These are phyloP conservation scores for Hydropsyche betteni DNA, from an alignment of 2,888 invertebrate species.

Conservation along the genomic window DNA sequence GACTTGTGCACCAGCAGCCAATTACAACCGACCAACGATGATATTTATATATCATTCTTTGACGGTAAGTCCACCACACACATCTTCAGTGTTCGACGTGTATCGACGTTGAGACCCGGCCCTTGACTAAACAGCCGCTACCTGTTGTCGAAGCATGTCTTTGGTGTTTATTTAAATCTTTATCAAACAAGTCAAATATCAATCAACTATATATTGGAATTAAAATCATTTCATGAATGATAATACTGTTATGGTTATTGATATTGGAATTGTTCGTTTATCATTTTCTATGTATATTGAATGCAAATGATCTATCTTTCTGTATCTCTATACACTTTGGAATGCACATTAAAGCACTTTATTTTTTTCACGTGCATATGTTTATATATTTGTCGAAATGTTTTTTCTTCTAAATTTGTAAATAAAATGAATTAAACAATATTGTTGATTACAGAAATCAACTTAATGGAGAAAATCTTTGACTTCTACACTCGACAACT, in stretches of 20 bases:
- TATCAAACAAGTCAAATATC: too few species aligned
- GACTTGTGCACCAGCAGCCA: constrained; percentile 49
- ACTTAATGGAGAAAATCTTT: not conserved
- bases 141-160: constrained; percentile 36
- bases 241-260: not conserved
- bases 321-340: constrained; percentile 17
- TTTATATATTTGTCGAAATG: not conserved
- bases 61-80: constrained; percentile 43
- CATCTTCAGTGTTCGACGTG: constrained; percentile 40
- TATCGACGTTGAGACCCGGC: constrained; percentile 5
- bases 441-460: constrained; percentile 11
- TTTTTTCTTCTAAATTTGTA: not conserved
- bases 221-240: not conserved
- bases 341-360: constrained; percentile 21
- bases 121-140: constrained; percentile 24
- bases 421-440: constrained; percentile 5
- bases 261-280: constrained; percentile 12
- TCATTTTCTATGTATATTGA: not conserved
- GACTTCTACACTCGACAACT: too few species aligned
- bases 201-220: too few species aligned
- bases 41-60: constrained; percentile 48
- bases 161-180: constrained; percentile 13
- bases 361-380: constrained; percentile 16
- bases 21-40: constrained; percentile 45
- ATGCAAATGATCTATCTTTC: constrained; percentile 23